Conservation (phyloP, 2,113 vertebrate genomes). For the Pedionomus torquatus region DNA sequence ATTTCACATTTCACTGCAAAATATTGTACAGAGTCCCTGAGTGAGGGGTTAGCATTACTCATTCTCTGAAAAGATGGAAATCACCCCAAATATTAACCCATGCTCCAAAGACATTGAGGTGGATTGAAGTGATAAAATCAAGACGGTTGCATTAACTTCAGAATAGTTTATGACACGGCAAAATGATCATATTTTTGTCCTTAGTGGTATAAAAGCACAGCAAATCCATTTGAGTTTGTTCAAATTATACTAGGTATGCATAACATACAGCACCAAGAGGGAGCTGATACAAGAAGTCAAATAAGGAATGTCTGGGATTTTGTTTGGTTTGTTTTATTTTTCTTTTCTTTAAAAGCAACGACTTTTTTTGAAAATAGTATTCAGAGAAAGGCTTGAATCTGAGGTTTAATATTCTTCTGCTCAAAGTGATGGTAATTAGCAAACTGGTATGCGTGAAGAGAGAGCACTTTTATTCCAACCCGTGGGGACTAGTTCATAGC, state of each 20-base stretch:
- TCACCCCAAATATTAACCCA: background rate
- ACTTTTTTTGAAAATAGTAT: background rate
- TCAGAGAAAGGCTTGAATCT: background rate
- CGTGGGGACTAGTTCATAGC: background rate
- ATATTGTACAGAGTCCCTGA: background rate
- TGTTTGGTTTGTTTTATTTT: background rate
- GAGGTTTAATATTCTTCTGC: background rate
- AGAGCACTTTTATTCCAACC: background rate
- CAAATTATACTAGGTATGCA: background rate
- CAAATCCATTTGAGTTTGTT: background rate
- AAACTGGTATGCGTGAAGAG: background rate
- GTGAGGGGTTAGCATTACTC: background rate
- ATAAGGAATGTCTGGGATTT: background rate
- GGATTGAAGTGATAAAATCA: background rate
- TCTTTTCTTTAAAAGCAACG: background rate
- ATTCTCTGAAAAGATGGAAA: background rate
- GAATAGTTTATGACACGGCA: background rate
- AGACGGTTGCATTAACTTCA: background rate
- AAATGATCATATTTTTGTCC: background rate
- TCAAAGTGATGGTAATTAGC: constrained; percentile 27
- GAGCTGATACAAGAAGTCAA: background rate
- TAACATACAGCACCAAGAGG: background rate
- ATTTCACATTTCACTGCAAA: background rate
- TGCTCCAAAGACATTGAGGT: background rate
- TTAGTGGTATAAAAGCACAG: background rate